These are phyloP conservation scores for Haliaeetus leucogaster DNA, from an alignment of 2,113 vertebrate genomes.

Conservation along the genomic window DNA sequence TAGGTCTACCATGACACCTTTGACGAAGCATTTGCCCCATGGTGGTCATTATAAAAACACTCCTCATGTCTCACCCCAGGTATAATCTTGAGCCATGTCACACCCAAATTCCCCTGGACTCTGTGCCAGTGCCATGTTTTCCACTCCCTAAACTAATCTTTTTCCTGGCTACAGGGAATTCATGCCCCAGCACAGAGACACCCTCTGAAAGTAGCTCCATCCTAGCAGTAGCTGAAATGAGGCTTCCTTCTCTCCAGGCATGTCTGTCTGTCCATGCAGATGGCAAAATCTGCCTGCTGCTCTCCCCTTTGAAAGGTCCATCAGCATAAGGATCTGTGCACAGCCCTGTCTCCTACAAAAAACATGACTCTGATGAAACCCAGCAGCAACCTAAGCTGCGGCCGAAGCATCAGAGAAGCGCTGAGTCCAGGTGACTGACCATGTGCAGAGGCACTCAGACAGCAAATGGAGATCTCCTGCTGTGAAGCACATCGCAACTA, in stretches of 20 bases:
- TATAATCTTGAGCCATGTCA: not conserved
- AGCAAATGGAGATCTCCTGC: not conserved
- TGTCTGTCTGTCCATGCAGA: not conserved
- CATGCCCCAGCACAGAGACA: not conserved
- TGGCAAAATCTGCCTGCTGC: not conserved
- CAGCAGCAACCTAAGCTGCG: not conserved
- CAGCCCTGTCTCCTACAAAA: not conserved
- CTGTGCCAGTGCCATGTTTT: not conserved
- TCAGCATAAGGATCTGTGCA: not conserved
- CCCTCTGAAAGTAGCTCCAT: not conserved
- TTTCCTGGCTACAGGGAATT: not conserved
- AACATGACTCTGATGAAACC: not conserved
- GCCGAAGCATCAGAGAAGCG: fast-evolving
- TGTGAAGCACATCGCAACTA: not conserved
- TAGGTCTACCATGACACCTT: not conserved
- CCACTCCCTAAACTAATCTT: not conserved
- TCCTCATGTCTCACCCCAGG: not conserved
- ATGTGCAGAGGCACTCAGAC: not conserved
- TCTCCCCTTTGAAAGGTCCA: not conserved
- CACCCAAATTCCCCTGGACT: not conserved
- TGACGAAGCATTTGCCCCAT: not conserved
- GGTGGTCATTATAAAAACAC: not conserved
- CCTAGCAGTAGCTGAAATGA: not conserved
- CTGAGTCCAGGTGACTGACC: not conserved
- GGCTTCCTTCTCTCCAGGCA: not conserved